Evolutionary conservation across 2,113 vertebrate species (phyloP), one percentile per base, ranked within the genome.

Genomic region (Catharus bicknelli): DNA sequence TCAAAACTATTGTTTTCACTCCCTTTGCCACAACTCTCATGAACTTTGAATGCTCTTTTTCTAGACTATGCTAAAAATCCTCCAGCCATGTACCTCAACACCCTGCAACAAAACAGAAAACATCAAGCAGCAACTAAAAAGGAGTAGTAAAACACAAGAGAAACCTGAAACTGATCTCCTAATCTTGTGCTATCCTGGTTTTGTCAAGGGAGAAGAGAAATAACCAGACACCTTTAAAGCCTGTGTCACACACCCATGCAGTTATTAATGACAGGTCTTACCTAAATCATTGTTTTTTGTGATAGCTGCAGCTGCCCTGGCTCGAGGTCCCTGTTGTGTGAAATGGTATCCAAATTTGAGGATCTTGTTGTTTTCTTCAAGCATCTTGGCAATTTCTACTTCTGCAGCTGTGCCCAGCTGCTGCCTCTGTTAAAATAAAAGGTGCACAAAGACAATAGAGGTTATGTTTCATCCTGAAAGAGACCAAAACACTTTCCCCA

Each of bases 221-320:
- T 57, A 73, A 77, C 0, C 30, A 73, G 25, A 30, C 26, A 87
- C 4, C 7, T 88, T 66, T 43, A 86, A 40, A 74, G 51, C 6
- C 32, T 74, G 48, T 93, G 22, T 42, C 55, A 69, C 30, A n/a
- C 21, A 32, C 8, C 22, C n/a, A 18, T 18, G 40, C 79, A 83
- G 67, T 78, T 47, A 63, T n/a, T 57, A 91, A 55, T 30, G 26
- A 50, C 10, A 54, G 32, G 10, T 77, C 98, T 97, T 98, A 99
- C 99, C 99, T 88, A 99, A 97, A 97, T 99, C 99, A 25, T 99
- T 99, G 97, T 99, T 99, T 97, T 99, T 99, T 48, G 99, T 99
- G 97, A 99, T 99, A 30, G 99, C 99, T 51, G 98, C 98, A 23
- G 98, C 98, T 74, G 99, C 99, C 77, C 99, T 98, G 92, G 99